Base-by-base conservation (phyloP, 2,113 vertebrate species). In the Pelobates fuscus region DNA sequence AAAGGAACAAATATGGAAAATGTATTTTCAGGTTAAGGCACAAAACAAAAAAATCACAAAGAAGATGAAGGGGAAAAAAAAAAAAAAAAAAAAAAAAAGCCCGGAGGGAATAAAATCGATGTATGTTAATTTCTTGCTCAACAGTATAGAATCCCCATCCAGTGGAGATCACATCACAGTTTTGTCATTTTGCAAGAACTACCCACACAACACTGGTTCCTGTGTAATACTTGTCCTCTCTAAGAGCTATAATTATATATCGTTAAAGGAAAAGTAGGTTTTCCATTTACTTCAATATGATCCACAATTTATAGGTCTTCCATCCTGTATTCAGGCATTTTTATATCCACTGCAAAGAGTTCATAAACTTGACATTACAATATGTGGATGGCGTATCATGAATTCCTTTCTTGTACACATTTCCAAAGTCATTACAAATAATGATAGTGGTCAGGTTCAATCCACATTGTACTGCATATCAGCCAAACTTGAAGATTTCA, bases 211-310 rank as follows among this genome's bases (percentile, higher is more conserved):
- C 63, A 62, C 63, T 75, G 63, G 18, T 67, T 75, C 18, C 32
- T 67, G 25, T 76, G 72, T 67, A 76, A 76, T 67, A 76, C 63
- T 76, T 61, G 37, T 67, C 21, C 30, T 46, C 3, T 65, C 25
- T 49, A 60, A 32, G 37, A 76, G 41, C 54, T 76, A 67, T 10
- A 32, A 15, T 67, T 41, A 15, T 18, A 43, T 43, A 60, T 23
- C 59, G 59, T 41, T 29, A 44, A 71, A n/a, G 55, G 21, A 71
- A 14, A 49, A 49, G 17, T 49, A 63, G 18, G 18, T 8, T 10
- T 71, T 52, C 26, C 58, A 26, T 57, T 59, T 43, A 26, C 5
- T 17, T 32, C 20, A 5, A 61, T 20, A 59, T 29, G 15, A 23
- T 24, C 49, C 12, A 15, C 25, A 15, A n/a, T 52, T 25, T 46